phyloP scores from a whole-genome alignment of 2,797 vertebrate species.

The Chaenodraco wilsoni region DNA sequence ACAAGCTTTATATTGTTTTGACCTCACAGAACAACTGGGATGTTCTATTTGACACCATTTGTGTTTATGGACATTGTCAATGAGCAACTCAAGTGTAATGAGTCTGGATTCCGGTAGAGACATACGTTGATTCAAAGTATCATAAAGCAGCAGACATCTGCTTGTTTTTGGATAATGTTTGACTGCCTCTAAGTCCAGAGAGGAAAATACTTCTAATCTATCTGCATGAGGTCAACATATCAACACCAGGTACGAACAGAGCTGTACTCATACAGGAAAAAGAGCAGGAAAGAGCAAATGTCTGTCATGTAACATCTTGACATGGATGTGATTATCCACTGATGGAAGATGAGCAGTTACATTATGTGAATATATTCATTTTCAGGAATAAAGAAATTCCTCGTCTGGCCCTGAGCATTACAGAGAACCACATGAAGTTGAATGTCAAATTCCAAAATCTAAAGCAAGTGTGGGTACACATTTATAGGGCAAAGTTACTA shows the following conservation, averaged over 20 bases:
- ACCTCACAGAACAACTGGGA: too few species aligned
- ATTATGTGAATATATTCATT: background rate
- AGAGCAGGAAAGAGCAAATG: background rate
- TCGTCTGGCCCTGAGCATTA: background rate
- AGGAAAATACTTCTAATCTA: constrained; percentile 34
- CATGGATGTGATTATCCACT: background rate
- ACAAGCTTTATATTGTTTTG: too few species aligned
- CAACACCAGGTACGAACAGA: constrained; percentile 1
- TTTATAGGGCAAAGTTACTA: background rate
- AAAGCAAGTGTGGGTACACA: background rate
- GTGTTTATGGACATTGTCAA: constrained; percentile 3
- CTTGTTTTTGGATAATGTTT: constrained; percentile 23
- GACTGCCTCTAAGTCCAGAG: constrained; percentile 8
- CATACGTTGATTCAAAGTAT: constrained; percentile 29
- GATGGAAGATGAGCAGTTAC: background rate
- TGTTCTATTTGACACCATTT: too few species aligned
- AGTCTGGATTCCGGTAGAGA: constrained; percentile 32
- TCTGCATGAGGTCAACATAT: constrained; percentile 27
- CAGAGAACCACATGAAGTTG: background rate
- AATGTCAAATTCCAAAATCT: background rate
- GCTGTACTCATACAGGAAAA: background rate
- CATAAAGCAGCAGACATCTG: background rate
- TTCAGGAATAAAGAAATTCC: background rate
- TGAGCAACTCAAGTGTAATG: constrained; percentile 50
- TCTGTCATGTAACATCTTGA: background rate